Percentiles rank a stretch among this genome's conserved stretches.
Conservation (phyloP, 2,113 vertebrate genomes). For the Callopanchax toddi region DNA sequence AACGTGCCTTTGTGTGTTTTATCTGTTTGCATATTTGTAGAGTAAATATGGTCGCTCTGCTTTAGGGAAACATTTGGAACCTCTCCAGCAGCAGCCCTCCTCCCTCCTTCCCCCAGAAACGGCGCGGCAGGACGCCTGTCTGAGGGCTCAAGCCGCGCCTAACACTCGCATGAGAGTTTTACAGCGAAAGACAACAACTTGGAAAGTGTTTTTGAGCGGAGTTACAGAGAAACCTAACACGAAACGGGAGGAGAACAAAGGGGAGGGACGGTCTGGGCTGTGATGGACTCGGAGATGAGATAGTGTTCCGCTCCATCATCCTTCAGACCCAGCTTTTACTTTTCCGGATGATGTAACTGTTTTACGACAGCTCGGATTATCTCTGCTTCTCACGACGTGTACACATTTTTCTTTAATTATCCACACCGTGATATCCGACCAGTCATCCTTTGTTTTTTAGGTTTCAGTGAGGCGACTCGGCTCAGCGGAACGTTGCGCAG, state of each 20-base stretch:
- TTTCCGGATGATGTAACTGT: conserved; percentile 70
- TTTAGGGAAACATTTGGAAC: conserved; percentile 50
- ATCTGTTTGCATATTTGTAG: conserved; percentile 41
- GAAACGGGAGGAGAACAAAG: conserved; percentile 50
- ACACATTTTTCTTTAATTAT: neutral
- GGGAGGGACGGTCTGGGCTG: conserved; percentile 64
- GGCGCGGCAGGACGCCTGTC: conserved; percentile 68
- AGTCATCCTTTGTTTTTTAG: conserved; percentile 23
- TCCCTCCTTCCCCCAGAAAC: conserved; percentile 50
- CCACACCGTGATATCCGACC: conserved; percentile 12
- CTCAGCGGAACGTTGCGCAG: conserved; percentile 57
- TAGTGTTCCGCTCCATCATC: conserved; percentile 39
- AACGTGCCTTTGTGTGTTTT: conserved; percentile 25
- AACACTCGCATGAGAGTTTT: conserved; percentile 39
- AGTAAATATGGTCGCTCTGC: conserved; percentile 49
- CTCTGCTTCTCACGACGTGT: neutral
- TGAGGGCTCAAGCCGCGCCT: conserved; percentile 64
- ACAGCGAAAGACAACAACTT: conserved; percentile 50
- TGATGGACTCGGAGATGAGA: conserved; percentile 73
- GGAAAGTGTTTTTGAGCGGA: conserved; percentile 39
- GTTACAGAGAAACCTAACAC: conserved; percentile 37
- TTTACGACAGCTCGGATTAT: conserved; percentile 44
- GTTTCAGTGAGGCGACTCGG: conserved; percentile 43
- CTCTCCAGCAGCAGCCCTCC: conserved; percentile 41
- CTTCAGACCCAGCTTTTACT: conserved; percentile 40